Evolutionary conservation across 2,113 vertebrate species (phyloP).

Genomic region (Daboia siamensis): DNA sequence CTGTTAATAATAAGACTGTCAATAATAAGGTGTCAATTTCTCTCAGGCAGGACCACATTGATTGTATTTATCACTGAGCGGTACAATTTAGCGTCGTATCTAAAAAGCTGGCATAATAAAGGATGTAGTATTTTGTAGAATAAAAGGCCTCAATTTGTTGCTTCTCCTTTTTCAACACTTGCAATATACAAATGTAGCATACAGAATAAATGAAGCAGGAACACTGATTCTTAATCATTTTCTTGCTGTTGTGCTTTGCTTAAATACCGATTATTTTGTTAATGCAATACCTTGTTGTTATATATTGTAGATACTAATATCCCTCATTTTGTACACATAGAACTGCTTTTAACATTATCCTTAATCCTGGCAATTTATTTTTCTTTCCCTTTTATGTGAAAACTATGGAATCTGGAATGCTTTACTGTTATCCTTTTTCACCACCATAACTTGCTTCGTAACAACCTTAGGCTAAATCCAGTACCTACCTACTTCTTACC

Average conservation of each 20-base stretch:
- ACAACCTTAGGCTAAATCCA: slow-evolving; percentile 51
- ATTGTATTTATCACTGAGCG: slow-evolving; percentile 17
- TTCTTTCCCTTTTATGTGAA: slow-evolving; percentile 53
- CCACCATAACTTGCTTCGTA: slow-evolving; percentile 56
- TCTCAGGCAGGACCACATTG: not conserved
- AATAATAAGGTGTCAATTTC: not conserved
- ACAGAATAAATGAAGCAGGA: slow-evolving; percentile 78
- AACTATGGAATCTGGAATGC: slow-evolving; percentile 64
- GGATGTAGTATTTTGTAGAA: slow-evolving; percentile 40
- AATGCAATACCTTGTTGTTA: slow-evolving; percentile 59
- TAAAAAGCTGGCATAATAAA: slow-evolving; percentile 41
- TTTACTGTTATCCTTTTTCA: slow-evolving; percentile 54
- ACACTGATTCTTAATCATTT: slow-evolving; percentile 80
- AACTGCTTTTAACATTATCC: slow-evolving; percentile 43
- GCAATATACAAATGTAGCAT: slow-evolving; percentile 38
- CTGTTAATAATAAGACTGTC: not conserved
- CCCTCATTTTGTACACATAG: slow-evolving; percentile 42
- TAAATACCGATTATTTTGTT: slow-evolving; percentile 64
- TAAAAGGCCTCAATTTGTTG: slow-evolving; percentile 52
- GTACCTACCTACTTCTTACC: slow-evolving; percentile 44
- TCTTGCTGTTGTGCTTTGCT: slow-evolving; percentile 65
- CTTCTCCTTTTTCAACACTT: slow-evolving; percentile 38
- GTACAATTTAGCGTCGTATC: slow-evolving; percentile 37
- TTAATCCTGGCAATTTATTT: slow-evolving; percentile 51
- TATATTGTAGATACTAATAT: slow-evolving; percentile 55